Evolutionary conservation across 2,797 vertebrate genomes (phyloP).

Genomic region (Xiphorhynchus erythropygius): DNA sequence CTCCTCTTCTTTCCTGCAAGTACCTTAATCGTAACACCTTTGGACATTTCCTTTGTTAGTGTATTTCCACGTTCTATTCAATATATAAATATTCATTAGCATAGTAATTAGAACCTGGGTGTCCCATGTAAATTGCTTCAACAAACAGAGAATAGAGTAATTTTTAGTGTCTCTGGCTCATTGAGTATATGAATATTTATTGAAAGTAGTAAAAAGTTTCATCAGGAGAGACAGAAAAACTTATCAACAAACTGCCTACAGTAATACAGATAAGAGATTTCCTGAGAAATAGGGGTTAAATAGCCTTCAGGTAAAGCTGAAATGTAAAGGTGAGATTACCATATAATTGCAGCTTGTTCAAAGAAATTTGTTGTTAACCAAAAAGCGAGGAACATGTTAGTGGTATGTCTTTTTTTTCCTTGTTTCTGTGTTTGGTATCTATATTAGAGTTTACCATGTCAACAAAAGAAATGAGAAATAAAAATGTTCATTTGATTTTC

Average conservation of each 20-base stretch:
- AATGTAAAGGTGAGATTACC: background rate
- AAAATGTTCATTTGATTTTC: background rate
- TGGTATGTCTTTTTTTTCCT: background rate
- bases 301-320: background rate
- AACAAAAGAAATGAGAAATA: background rate
- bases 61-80: background rate
- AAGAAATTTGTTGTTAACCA: background rate
- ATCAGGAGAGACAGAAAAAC: background rate
- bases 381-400: background rate
- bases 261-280: background rate
- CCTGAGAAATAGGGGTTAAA: background rate
- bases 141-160: background rate
- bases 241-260: background rate
- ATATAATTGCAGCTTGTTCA: background rate
- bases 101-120: background rate
- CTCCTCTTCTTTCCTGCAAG: background rate
- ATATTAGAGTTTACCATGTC: background rate
- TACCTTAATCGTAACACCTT: background rate
- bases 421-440: background rate
- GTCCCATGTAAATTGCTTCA: background rate
- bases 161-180: background rate
- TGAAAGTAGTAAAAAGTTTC: background rate
- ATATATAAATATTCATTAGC: background rate
- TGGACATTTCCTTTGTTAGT: background rate
- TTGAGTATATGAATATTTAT: slow-evolving; percentile 31